These are phyloP conservation scores for Solenopsis fugax DNA, from an alignment of 1,140 invertebrate genomes.

Conservation along the genomic window DNA sequence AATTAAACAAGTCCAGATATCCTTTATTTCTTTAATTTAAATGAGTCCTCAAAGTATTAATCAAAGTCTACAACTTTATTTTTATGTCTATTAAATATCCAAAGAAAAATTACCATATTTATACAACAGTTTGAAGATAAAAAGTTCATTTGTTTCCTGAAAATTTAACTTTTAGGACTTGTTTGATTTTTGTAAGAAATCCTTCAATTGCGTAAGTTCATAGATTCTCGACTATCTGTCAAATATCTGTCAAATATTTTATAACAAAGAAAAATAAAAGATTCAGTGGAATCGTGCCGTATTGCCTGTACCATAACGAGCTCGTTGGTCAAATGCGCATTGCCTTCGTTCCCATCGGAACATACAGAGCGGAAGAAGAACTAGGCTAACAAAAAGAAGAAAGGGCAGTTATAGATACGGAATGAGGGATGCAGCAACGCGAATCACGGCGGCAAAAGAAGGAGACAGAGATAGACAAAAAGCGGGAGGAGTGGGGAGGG, in stretches of 20 bases:
- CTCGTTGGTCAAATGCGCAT: conserved; percentile 22
- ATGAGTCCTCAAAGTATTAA: too few relatives aligned
- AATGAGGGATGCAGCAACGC: conserved; percentile 57
- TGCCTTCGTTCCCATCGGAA: conserved; percentile 19
- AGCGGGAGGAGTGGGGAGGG: conserved; percentile 10
- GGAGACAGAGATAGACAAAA: conserved; percentile 57
- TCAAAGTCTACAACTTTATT: too few relatives aligned
- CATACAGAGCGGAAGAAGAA: conserved; percentile 68
- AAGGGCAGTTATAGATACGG: conserved; percentile 35
- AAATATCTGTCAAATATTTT: conserved; percentile 23
- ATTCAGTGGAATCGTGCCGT: not conserved
- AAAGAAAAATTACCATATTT: too few relatives aligned
- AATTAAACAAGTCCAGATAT: too few relatives aligned
- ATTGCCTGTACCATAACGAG: conserved; percentile 19
- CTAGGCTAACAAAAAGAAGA: conserved; percentile 49
- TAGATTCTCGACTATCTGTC: not conserved
- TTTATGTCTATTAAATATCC: too few relatives aligned
- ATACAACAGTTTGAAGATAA: too few relatives aligned
- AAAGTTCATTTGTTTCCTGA: too few relatives aligned
- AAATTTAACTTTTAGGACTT: too few relatives aligned
- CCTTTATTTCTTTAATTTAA: too few relatives aligned
- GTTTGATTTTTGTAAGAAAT: too few relatives aligned
- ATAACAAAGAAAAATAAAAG: not conserved
- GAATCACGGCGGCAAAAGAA: conserved; percentile 45
- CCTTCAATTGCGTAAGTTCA: not conserved